phyloP scores from a whole-genome alignment of 2,797 vertebrate genomes.

The Artibeus jamaicensis region DNA sequence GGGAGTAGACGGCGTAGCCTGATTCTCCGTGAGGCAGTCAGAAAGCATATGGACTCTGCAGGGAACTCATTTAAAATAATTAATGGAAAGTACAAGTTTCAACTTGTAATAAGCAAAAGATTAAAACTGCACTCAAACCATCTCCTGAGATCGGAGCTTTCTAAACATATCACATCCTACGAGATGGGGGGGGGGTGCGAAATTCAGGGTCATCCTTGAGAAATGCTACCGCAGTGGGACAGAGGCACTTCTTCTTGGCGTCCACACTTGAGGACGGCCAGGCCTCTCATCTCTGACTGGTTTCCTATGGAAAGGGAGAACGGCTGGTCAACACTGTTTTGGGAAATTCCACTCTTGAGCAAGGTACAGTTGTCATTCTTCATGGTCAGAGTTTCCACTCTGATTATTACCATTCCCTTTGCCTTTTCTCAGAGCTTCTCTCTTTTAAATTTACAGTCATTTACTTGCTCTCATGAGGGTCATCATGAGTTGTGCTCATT shows the following conservation, averaged over 20 bases:
- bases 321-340: not conserved
- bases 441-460: not conserved
- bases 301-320: not conserved
- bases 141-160: not conserved
- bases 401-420: not conserved
- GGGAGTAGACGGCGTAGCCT: not conserved
- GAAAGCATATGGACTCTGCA: not conserved
- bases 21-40: not conserved
- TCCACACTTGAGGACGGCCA: not conserved
- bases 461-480: not conserved
- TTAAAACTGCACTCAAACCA: not conserved
- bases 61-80: slow-evolving; percentile 18
- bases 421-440: not conserved
- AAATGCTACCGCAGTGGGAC: not conserved
- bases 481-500: not conserved
- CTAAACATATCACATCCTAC: not conserved
- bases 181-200: not conserved
- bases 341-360: not conserved
- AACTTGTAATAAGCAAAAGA: not conserved
- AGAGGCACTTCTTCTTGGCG: not conserved
- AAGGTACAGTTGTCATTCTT: not conserved
- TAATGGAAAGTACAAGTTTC: not conserved
- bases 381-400: not conserved
- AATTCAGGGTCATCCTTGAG: not conserved
- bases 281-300: not conserved